Base-by-base conservation (phyloP, 2,113 vertebrate species). In the rat (Rattus norvegicus) region DNA sequence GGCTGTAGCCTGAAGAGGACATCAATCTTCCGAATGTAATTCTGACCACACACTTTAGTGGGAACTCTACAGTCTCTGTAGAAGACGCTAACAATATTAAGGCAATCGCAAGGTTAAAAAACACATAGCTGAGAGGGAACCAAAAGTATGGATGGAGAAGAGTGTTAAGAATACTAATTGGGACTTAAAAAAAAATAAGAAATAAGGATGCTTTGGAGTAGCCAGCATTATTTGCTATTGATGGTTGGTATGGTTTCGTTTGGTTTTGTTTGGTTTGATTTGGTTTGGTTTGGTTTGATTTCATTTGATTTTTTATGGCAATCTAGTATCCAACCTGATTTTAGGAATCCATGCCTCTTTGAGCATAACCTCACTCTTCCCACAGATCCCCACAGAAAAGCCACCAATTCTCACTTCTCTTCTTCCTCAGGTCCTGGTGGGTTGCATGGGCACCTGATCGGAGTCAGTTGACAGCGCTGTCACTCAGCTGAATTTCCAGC, bases 21-120 rank as follows among this genome's bases (percentile, higher is more conserved):
- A 97, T 98, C 95, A 81, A 90, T 97, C 97, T 97, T 95, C 67
- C n/a, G 81, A 96, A 96, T 92, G 91, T 91, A 96, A 96, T 96
- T 95, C 95, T 96, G 88, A 96, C 92, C 90, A 30, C 17, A 75
- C 20, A 39, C 77, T 93, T 75, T 5, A 92, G 89, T 54, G 7
- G 56, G 8, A 33, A 91, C 90, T 95, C 39, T 19, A 49, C 63
- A 26, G 90, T 94, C 93, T 96, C 47, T 1, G 52, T 24, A 47
- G 93, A 95, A 96, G 97, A 95, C 26, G 56, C 47, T 83, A 94
- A 95, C 61, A 33, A 49, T 89, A 76, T 87, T 84, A 94, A 91
- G 79, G 86, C 63, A 30, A 92, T 65, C 72, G 76, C 70, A 69
- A 83, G 20, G 43, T 88, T 89, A 54, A 88, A 92, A 96, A 93